A percentile compares a stretch with the other conserved stretches of the same genome.
Conservation (phyloP, 2,888 invertebrate species). For the Altica lythri region DNA sequence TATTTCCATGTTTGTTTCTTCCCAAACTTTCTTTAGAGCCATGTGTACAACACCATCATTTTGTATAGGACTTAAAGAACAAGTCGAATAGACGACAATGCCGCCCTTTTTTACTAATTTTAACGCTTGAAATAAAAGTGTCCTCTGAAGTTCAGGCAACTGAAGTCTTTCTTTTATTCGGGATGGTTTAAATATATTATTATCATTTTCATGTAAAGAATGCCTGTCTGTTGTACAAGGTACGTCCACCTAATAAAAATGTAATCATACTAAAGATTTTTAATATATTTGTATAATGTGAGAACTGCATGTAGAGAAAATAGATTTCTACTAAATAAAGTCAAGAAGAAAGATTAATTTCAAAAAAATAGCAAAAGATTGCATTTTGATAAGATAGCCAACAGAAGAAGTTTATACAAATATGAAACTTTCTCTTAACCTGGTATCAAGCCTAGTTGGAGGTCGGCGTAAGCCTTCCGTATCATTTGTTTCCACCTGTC, state of each 20-base stretch:
- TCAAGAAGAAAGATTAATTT: no score
- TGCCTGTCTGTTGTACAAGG: slow-evolving; percentile 95
- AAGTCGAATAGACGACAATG: slow-evolving; percentile 93
- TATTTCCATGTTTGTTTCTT: slow-evolving; percentile 68
- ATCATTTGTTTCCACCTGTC: no score
- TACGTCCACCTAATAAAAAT: slow-evolving; percentile 72
- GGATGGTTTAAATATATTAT: slow-evolving; percentile 83
- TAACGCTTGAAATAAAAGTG: slow-evolving; percentile 72
- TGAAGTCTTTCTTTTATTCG: slow-evolving; percentile 80
- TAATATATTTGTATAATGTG: no score
- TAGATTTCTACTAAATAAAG: no score
- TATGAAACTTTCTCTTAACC: no score
- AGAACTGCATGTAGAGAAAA: no score
- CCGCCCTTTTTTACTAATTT: slow-evolving; percentile 75
- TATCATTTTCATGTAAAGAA: slow-evolving; percentile 76
- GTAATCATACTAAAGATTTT: slow-evolving; percentile 40
- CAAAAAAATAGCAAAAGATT: no score
- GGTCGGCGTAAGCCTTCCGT: no score
- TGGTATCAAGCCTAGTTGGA: no score
- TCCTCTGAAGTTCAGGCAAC: slow-evolving; percentile 82
- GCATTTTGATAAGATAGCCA: no score
- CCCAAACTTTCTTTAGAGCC: slow-evolving; percentile 76
- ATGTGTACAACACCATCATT: slow-evolving; percentile 95
- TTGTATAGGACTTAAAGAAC: slow-evolving; percentile 92
- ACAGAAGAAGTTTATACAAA: no score